Evolutionary conservation across 2,797 vertebrate species (phyloP), one percentile per base, ranked within the genome.

Genomic region (Phalloptychus januarius): DNA sequence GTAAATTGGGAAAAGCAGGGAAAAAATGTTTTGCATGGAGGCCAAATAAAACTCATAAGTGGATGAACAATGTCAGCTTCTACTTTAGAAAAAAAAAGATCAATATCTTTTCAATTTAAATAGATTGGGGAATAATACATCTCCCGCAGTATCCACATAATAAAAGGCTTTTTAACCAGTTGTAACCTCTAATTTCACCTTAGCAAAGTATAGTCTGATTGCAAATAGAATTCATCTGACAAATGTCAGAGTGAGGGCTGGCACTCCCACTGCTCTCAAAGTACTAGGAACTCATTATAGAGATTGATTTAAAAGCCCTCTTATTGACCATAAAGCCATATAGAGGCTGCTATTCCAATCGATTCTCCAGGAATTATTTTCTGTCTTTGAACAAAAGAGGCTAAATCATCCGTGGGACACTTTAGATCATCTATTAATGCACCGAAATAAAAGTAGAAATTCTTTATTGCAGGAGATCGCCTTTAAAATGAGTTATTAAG

Each of bases 251-350:
- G 86, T 75, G 82, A 91, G 88, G 86, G 85, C 87, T 85, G 71
- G 83, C 86, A 86, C 89, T 93, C 92, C 91, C 85, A 76, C 87
- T 91, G 89, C 92, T 93, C 93, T 94, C 85, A 88, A 91, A 93
- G 93, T 94, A 92, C 83, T 85, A 86, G 89, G 88, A 93, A 94
- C 92, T 95, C 93, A 96, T 96, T 95, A 95, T 58, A 90, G 82
- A 89, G 93, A 95, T 94, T 95, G 94, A 95, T 96, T 94, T 95
- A 92, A 94, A 95, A 94, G 92, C 87, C 80, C 90, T 79, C 86
- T 88, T 88, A 93, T 91, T 92, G 94, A 94, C 92, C 92, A 93
- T 93, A 92, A 93, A 95, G 90, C 87, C 92, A 92, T 90, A 92
- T 86, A 87, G 87, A 90, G 90, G 88, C 89, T 84, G 93, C 91